Evolutionary conservation across 2,797 vertebrate genomes (phyloP).

Genomic region (Acropternis orthonyx): DNA sequence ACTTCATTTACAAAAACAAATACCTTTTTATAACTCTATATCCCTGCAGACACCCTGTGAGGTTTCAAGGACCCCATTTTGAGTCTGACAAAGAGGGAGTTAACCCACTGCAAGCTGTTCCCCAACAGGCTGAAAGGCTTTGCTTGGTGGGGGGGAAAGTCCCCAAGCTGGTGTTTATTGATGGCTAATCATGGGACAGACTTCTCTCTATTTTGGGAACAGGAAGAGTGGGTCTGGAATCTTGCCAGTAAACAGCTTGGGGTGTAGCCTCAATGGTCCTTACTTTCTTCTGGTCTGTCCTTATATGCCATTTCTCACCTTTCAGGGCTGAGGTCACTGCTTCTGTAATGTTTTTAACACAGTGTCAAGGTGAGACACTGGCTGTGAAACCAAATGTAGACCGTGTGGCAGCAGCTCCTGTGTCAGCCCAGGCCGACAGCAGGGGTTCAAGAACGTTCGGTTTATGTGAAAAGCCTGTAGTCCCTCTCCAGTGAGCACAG

Average conservation of each 20-base stretch:
- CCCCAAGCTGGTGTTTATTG: background rate
- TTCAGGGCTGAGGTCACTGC: background rate
- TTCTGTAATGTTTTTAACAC: background rate
- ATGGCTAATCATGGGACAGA: background rate
- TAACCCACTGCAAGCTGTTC: background rate
- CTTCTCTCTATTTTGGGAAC: background rate
- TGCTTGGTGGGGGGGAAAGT: background rate
- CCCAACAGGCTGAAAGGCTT: background rate
- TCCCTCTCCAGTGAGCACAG: background rate
- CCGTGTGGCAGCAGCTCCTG: background rate
- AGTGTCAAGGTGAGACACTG: background rate
- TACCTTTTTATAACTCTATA: background rate
- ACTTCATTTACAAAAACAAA: background rate
- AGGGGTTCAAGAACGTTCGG: background rate
- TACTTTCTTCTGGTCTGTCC: background rate
- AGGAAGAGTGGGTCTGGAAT: background rate
- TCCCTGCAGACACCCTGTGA: background rate
- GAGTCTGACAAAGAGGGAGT: background rate
- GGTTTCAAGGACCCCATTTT: background rate
- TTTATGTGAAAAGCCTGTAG: background rate
- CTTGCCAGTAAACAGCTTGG: background rate
- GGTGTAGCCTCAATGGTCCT: background rate
- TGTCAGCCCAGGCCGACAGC: background rate
- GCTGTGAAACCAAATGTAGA: accelerated
- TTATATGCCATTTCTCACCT: accelerated